Conservation (phyloP, 2,113 vertebrate genomes). For the Ammodytes marinus region DNA sequence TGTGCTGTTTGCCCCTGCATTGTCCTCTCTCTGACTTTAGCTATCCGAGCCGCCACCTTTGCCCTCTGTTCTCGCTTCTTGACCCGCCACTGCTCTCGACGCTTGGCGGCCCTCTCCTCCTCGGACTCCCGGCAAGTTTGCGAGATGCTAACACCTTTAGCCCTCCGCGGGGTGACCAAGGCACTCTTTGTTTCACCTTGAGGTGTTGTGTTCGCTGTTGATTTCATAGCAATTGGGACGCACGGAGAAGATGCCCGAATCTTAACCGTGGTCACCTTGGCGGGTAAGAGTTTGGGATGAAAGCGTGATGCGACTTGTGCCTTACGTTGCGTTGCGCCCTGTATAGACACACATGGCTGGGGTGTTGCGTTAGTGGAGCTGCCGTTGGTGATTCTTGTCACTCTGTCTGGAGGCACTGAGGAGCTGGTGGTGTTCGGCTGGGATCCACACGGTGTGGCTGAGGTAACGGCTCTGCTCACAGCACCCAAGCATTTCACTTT, state of each 20-base stretch:
- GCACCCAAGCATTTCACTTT: constrained; percentile 39
- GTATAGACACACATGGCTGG: constrained; percentile 63
- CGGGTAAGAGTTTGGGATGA: constrained; percentile 47
- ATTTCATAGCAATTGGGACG: constrained; percentile 11
- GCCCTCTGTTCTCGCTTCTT: constrained; percentile 86
- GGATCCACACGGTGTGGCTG: constrained; percentile 47
- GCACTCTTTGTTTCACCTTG: constrained; percentile 62
- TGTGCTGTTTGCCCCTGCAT: constrained; percentile 54
- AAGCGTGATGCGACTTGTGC: constrained; percentile 39
- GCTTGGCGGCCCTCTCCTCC: constrained; percentile 81
- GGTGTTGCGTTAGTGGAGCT: constrained; percentile 51
- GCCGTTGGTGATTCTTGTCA: constrained; percentile 61
- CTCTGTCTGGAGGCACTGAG: constrained; percentile 73
- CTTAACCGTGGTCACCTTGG: constrained; percentile 26
- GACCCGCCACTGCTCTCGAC: constrained; percentile 84
- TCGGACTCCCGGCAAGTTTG: constrained; percentile 56
- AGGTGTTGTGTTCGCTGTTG: constrained; percentile 34
- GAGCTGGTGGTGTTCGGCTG: constrained; percentile 57
- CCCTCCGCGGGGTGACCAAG: constrained; percentile 51
- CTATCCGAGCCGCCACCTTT: constrained; percentile 72
- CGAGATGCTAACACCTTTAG: constrained; percentile 18
- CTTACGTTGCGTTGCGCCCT: constrained; percentile 39
- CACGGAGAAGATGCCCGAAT: constrained; percentile 12
- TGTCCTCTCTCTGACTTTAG: constrained; percentile 64
- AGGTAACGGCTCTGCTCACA: constrained; percentile 50